A percentile compares a stretch with the other conserved stretches of the same genome.
These are phyloP conservation scores for Cosmopolites sordidus DNA, from an alignment of 2,888 invertebrate genomes.

Conservation along the genomic window DNA sequence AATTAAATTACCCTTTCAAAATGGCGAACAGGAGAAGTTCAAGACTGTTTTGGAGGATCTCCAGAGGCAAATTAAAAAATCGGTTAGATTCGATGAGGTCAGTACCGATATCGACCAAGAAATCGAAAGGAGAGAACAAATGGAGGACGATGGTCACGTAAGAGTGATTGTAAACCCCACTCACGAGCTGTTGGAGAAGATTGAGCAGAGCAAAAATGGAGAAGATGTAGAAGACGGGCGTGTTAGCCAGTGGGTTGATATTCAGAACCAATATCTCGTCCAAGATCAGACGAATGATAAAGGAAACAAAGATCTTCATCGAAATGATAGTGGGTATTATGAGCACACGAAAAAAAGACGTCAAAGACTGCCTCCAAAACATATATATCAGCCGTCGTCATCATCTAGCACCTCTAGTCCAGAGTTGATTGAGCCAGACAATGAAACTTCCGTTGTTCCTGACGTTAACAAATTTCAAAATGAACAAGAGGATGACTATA, in stretches of 20 bases:
- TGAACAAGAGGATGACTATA: slow-evolving; percentile 8
- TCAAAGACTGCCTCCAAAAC: slow-evolving; percentile 44
- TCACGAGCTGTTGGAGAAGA: slow-evolving; percentile 24
- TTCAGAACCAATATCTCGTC: slow-evolving; percentile 42
- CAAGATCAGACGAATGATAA: slow-evolving; percentile 14
- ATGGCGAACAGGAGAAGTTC: slow-evolving; percentile 31
- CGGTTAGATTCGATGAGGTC: slow-evolving; percentile 44
- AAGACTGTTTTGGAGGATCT: slow-evolving; percentile 38
- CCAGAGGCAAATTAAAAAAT: slow-evolving; percentile 43
- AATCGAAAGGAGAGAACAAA: slow-evolving; percentile 16
- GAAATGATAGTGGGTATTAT: slow-evolving; percentile 45
- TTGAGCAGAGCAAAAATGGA: slow-evolving; percentile 27
- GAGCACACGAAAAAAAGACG: slow-evolving; percentile 43
- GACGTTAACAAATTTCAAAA: neutral
- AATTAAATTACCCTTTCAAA: slow-evolving; percentile 33
- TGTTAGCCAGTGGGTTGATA: slow-evolving; percentile 45
- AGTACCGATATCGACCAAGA: slow-evolving; percentile 36
- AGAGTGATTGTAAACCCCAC: slow-evolving; percentile 29
- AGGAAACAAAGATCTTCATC: slow-evolving; percentile 30
- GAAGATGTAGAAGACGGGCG: slow-evolving; percentile 28
- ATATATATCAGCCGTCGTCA: slow-evolving; percentile 39
- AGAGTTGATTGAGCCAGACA: slow-evolving; percentile 6
- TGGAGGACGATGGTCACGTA: slow-evolving; percentile 11
- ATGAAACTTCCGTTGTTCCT: neutral
- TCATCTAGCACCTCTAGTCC: slow-evolving; percentile 16